These are phyloP conservation scores for Calliphora vicina DNA, from an alignment of 1,140 invertebrate genomes.

Conservation along the genomic window DNA sequence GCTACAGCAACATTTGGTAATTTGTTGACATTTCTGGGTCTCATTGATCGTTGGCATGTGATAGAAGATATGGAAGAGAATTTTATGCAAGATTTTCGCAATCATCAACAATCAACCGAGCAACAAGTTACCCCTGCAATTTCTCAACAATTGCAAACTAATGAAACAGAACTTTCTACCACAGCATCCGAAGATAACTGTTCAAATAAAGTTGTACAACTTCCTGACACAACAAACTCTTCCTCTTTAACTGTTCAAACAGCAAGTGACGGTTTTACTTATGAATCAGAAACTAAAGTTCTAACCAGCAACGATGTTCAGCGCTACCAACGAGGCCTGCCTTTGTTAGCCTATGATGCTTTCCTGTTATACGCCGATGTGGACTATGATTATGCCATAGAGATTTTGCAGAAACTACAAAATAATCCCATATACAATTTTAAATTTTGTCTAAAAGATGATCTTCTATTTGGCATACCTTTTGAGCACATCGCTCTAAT, in stretches of 20 bases:
- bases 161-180: too few species aligned
- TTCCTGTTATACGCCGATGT: conserved; percentile 74
- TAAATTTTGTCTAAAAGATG: conserved; percentile 66
- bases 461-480: conserved; percentile 70
- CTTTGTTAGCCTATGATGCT: conserved; percentile 72
- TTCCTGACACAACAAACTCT: not conserved
- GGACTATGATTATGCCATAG: conserved; percentile 70
- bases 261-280: not conserved
- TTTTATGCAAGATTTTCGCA: conserved; percentile 51
- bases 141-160: too few species aligned
- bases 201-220: too few species aligned
- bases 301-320: conserved; percentile 66
- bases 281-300: conserved; percentile 40
- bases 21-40: conserved; percentile 66
- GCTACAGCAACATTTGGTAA: conserved; percentile 65
- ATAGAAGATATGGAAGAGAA: conserved; percentile 68
- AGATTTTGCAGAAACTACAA: conserved; percentile 71
- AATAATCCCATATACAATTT: conserved; percentile 65
- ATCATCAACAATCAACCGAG: not conserved
- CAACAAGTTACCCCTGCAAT: not conserved
- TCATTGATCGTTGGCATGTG: conserved; percentile 74
- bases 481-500: conserved; percentile 77
- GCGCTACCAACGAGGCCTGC: conserved; percentile 64
- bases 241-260: not conserved
- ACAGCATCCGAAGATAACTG: too few species aligned